phyloP scores from a whole-genome alignment of 2,797 vertebrate genomes.

The Mormyrus hasselquistii region DNA sequence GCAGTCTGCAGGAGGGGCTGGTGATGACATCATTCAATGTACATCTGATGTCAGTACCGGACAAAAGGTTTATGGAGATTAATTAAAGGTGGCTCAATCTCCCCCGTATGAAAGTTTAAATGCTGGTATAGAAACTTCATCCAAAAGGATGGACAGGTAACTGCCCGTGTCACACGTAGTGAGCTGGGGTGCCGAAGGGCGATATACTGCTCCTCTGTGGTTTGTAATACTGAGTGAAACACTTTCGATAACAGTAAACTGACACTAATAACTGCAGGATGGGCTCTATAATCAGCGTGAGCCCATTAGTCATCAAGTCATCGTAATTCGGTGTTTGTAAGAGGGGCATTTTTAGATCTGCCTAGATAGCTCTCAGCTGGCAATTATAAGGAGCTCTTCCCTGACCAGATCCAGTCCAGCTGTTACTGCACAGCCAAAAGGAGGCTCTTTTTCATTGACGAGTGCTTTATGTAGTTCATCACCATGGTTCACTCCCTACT shows the following conservation, averaged over 20 bases:
- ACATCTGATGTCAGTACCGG: slow-evolving; percentile 21
- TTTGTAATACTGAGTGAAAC: background rate
- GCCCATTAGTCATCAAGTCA: background rate
- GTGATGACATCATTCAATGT: slow-evolving; percentile 26
- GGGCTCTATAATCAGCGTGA: background rate
- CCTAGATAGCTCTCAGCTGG: background rate
- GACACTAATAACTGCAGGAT: slow-evolving; percentile 2
- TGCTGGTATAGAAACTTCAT: slow-evolving; percentile 49
- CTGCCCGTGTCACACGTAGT: slow-evolving; percentile 40
- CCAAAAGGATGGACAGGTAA: slow-evolving; percentile 30
- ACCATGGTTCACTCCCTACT: background rate
- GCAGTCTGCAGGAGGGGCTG: background rate
- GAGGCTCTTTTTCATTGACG: background rate
- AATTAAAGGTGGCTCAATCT: slow-evolving; percentile 25
- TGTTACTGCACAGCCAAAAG: background rate
- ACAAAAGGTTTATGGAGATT: background rate
- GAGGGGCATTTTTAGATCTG: slow-evolving; percentile 1
- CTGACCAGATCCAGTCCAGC: background rate
- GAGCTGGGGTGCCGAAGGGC: background rate
- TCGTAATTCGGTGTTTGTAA: background rate
- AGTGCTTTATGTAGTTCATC: background rate
- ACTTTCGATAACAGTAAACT: background rate
- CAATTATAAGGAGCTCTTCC: background rate
- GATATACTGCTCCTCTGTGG: background rate
- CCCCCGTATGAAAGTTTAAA: slow-evolving; percentile 38